Conservation (phyloP, 2,888 invertebrate species). For the Psylliodes chrysocephalus region DNA sequence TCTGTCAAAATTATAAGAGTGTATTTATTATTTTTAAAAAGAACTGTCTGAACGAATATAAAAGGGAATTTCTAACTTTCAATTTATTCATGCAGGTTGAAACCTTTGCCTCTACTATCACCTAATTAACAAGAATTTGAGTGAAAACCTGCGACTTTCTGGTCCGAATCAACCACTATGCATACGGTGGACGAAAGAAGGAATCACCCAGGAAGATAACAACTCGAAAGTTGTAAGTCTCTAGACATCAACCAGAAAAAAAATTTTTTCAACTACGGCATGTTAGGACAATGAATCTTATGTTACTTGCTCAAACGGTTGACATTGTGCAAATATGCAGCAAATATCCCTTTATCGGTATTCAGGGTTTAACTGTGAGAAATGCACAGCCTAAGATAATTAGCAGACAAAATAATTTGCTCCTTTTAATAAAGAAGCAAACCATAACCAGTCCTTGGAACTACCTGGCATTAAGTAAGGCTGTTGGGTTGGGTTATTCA, state of each 20-base stretch:
- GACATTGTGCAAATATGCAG: background rate
- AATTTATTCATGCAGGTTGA: background rate
- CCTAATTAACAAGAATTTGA: too few relatives aligned
- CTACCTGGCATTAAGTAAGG: background rate
- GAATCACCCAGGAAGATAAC: background rate
- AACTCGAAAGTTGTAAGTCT: background rate
- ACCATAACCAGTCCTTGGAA: background rate
- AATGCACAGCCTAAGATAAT: background rate
- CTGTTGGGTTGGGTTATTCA: background rate
- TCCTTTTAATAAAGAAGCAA: background rate
- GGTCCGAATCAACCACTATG: background rate
- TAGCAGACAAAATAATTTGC: background rate
- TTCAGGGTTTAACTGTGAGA: background rate
- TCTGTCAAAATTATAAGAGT: too few relatives aligned
- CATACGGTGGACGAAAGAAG: background rate
- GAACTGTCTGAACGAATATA: too few relatives aligned
- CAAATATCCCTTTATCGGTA: background rate
- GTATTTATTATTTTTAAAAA: too few relatives aligned
- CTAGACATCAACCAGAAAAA: too few relatives aligned
- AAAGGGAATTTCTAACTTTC: too few relatives aligned
- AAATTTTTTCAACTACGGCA: too few relatives aligned
- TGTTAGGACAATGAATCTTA: too few relatives aligned
- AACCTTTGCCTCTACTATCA: too few relatives aligned
- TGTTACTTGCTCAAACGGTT: background rate
- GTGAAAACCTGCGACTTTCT: background rate